A percentile compares a stretch with the other conserved stretches of the same genome.
Conservation (phyloP, 2,888 invertebrate genomes). For the Eulithis testata region DNA sequence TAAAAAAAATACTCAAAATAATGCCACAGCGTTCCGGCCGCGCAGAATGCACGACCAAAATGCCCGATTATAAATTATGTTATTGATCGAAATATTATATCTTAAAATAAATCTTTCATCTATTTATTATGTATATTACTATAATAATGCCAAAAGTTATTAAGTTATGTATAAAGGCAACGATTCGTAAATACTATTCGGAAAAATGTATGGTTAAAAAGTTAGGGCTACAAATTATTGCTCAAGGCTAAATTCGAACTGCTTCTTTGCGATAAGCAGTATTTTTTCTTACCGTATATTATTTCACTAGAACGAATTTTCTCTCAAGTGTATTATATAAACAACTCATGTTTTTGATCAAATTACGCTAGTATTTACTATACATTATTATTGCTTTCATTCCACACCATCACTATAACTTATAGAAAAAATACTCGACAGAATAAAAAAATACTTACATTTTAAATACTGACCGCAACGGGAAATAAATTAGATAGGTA, state of each 20-base stretch:
- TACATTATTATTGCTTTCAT: slow-evolving; percentile 60
- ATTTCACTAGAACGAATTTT: slow-evolving; percentile 16
- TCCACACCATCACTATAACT: slow-evolving; percentile 55
- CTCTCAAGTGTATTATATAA: slow-evolving; percentile 16
- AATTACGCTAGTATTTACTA: slow-evolving; percentile 22
- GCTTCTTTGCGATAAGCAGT: slow-evolving; percentile 33
- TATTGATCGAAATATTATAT: slow-evolving; percentile 56
- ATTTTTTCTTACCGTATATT: slow-evolving; percentile 6
- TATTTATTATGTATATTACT: slow-evolving; percentile 50
- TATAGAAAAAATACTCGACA: slow-evolving; percentile 64
- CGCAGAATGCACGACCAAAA: slow-evolving; percentile 57
- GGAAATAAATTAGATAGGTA: slow-evolving; percentile 81
- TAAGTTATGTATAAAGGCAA: slow-evolving; percentile 54
- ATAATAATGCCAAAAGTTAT: slow-evolving; percentile 64
- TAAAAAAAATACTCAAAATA: slow-evolving; percentile 58
- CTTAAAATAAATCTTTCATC: slow-evolving; percentile 59
- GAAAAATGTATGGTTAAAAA: slow-evolving; percentile 40
- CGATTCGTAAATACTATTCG: slow-evolving; percentile 46
- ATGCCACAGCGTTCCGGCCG: slow-evolving; percentile 67
- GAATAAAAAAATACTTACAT: slow-evolving; percentile 78
- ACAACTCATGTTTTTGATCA: slow-evolving; percentile 12
- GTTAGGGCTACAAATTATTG: slow-evolving; percentile 27
- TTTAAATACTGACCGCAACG: slow-evolving; percentile 84
- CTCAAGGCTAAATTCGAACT: slow-evolving; percentile 36
- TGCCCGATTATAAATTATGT: slow-evolving; percentile 56